Percentiles rank a stretch among this genome's conserved stretches.
Conservation (phyloP, 2,888 invertebrate species). For the Hyles lineata region DNA sequence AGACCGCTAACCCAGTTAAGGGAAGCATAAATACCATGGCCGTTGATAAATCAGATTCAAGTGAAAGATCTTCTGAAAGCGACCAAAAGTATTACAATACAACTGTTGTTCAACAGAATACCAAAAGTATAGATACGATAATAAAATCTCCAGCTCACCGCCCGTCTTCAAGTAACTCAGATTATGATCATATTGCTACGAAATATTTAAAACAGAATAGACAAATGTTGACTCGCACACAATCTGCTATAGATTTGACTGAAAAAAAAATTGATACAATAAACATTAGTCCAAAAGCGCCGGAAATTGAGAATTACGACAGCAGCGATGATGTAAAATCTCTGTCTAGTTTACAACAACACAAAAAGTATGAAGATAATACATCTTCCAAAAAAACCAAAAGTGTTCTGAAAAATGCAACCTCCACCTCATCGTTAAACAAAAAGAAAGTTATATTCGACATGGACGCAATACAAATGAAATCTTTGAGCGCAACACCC, state of each 20-base stretch:
- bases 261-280: conserved; percentile 41
- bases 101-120: conserved; percentile 47
- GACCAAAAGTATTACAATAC: conserved; percentile 54
- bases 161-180: conserved; percentile 62
- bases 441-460: conserved; percentile 88
- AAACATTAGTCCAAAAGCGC: conserved; percentile 31
- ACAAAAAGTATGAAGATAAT: conserved; percentile 62
- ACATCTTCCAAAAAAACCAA: conserved; percentile 67
- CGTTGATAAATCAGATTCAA: conserved; percentile 45
- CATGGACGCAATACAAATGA: conserved; percentile 84
- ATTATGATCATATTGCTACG: conserved; percentile 48
- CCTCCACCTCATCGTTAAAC: conserved; percentile 81
- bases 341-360: conserved; percentile 52
- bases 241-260: conserved; percentile 58
- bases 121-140: conserved; percentile 65
- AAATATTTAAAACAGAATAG: conserved; percentile 53
- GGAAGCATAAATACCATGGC: conserved; percentile 33
- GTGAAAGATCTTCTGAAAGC: conserved; percentile 54
- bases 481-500: conserved; percentile 81
- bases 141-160: conserved; percentile 71
- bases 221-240: conserved; percentile 53
- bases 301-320: conserved; percentile 40
- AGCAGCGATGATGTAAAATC: conserved; percentile 63
- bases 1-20: conserved; percentile 28
- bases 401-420: conserved; percentile 85